Base-by-base conservation (phyloP, 2,888 invertebrate genomes). In the Drosophila stalkeri region DNA sequence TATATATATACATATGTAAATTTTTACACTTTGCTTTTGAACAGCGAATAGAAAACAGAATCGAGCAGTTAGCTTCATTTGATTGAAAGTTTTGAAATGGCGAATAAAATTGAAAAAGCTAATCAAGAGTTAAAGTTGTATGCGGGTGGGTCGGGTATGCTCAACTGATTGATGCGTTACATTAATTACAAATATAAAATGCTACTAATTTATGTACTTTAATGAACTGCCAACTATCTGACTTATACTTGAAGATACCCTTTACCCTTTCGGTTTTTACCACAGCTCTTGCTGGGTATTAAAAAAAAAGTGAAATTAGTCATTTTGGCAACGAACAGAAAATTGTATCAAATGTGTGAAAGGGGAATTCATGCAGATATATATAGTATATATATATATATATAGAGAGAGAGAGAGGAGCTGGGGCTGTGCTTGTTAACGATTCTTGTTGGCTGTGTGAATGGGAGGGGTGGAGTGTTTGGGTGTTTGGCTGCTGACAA, bases 1-100 rank as follows among this genome's bases (percentile, higher is more conserved):
- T 9, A 2, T 33, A 49, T 49, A n/a, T 18, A 16, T 14, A 7
- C 37, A 9, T 18, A 20, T 14, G 6, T 11, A n/a, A n/a, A n/a
- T n/a, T n/a, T n/a, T n/a, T 67, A 62, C 66, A 62, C 55, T 70
- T 73, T 77, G 67, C 46, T 61, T 41, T 18, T 3, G 46, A 37
- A 20, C 61, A 35, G 52, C 43, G 37, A 47, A 44, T 35, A 44
- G 49, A 59, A 56, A 11, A 57, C 63, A 67, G 65, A n/a, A 73
- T 63, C 57, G 12, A 61, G 81, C 78, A 81, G 81, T 81, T 72
- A 79, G 72, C 59, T 16, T 2, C 2, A n/a, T 20, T 11, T 41
- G 12, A 16, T 31, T 41, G 60, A 72, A 65, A 65, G 70, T 68
- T 77, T 64, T 47, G 66, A 69, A 64, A 69, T 72, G 79, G 47